Evolutionary conservation across 2,113 vertebrate species (phyloP), one percentile per base, ranked within the genome.

Genomic region (Castor canadensis): DNA sequence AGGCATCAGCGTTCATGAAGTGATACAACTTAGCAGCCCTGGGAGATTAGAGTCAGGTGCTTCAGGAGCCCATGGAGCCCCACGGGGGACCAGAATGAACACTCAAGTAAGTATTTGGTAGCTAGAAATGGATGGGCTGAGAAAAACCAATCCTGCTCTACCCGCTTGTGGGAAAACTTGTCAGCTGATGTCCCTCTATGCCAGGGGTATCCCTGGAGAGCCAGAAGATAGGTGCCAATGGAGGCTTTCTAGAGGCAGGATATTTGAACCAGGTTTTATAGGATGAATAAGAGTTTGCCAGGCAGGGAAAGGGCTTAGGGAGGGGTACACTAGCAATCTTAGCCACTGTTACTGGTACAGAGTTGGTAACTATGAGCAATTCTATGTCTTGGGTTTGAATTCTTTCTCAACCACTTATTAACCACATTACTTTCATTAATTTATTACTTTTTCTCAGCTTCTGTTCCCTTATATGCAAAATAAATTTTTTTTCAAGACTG

Each of bases 41-140:
- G 45, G 30, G 75, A 72, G 69, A 85, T 9, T 30, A 8, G 15
- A 62, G 43, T 91, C 93, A 95, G 93, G 94, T 91, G 93, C 26
- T 54, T 38, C 10, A 40, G 85, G 58, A 60, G 77, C 93, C 94
- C 3, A 2, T n/a, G 16, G 82, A 58, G 89, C 62, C 58, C 40
- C 73, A 54, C 1, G 7, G 91, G 77, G 71, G 62, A 66, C 40
- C 49, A 83, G 75, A 92, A 80, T 10, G 52, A 87, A 92, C 26
- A 56, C 22, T 30, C 43, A 35, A 45, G 54, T 3, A 0, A 56
- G 54, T 38, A 45, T 32, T 66, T 38, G 43, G 71, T 92, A 38
- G 43, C 28, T 28, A 69, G 38, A 69, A 79, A 94, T 79, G 40
- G 49, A 88, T 13, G 1, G 43, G 75, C 72, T 85, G 43, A 96